phyloP scores from a whole-genome alignment of 2,797 vertebrate species.

The Aeoliscus strigatus region DNA sequence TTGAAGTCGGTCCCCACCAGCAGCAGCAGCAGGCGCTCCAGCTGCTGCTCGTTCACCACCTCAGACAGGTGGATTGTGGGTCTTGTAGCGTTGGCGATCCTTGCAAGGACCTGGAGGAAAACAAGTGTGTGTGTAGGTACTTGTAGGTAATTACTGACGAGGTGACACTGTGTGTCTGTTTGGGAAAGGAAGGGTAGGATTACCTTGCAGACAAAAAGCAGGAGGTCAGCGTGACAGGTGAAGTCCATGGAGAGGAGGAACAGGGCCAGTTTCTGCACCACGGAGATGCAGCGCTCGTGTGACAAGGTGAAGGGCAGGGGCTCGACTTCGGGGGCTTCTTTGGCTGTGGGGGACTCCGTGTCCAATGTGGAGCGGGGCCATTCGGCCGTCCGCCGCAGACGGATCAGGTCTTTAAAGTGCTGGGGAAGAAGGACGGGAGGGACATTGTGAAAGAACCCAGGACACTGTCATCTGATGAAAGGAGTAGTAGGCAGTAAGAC shows the following conservation, averaged over 20 bases:
- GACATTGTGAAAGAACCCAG: too few relatives aligned
- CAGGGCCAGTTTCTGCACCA: slow-evolving; percentile 95
- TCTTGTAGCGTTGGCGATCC: slow-evolving; percentile 94
- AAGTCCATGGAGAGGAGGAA: slow-evolving; percentile 99
- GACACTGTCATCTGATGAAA: too few relatives aligned
- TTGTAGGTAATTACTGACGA: too few relatives aligned
- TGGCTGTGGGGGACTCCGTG: slow-evolving; percentile 85
- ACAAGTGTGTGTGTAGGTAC: background rate
- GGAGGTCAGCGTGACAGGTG: slow-evolving; percentile 96
- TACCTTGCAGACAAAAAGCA: slow-evolving; percentile 98
- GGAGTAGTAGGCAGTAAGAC: too few relatives aligned
- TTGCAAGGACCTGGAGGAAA: slow-evolving; percentile 84
- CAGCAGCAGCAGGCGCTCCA: slow-evolving; percentile 92
- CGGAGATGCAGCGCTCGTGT: slow-evolving; percentile 96
- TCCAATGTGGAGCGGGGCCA: slow-evolving; percentile 96
- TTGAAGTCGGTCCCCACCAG: slow-evolving; percentile 98
- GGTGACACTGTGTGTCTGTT: accelerated
- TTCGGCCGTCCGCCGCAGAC: slow-evolving; percentile 91
- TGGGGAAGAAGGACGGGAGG: slow-evolving; percentile 38
- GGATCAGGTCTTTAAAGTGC: slow-evolving; percentile 99
- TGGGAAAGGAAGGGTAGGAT: too few relatives aligned
- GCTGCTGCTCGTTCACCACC: slow-evolving; percentile 92
- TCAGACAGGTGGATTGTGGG: slow-evolving; percentile 98
- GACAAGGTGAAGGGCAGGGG: slow-evolving; percentile 93
- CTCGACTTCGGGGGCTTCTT: slow-evolving; percentile 93